Base-by-base conservation (phyloP, 2,888 invertebrate genomes). In the Hydropsyche betteni region DNA sequence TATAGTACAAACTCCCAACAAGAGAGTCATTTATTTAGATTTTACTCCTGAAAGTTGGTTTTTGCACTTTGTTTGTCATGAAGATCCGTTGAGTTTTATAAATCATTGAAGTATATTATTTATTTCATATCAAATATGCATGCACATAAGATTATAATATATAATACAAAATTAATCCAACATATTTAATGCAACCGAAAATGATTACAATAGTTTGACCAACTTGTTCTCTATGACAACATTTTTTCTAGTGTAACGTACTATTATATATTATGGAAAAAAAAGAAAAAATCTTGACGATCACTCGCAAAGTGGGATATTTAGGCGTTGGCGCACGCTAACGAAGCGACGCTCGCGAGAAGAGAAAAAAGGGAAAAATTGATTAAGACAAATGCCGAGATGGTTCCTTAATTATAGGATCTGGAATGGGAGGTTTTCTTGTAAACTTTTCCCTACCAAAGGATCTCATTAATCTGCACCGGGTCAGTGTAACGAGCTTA, bases 331-430 rank as follows among this genome's bases (percentile, higher is more conserved):
- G 44, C 44, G 44, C 44, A 4, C 44, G 44, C 44, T 44, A 44
- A 44, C 44, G 44, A 44, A 44, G 44, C 44, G 10, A 44, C 44
- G 7, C 7, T 44, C 44, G 44, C 44, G 6, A 44, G 44, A 6
- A 1, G 24, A 24, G 24, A 24, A 24, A 24, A 44, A 10, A 12
- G 12, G 52, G 70, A 70, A 69, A 69, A 70, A 70, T 70, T 70
- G 70, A 70, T 70, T 70, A 53, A 70, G 70, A 70, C 70, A 53
- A 70, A 70, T 70, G 70, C 52, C n/a, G 24, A 53, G 70, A 53
- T 36, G 52, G 70, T 70, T 70, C 70, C 36, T 70, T 70, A 70
- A 70, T 70, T 70, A 70, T 70, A 34, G 34, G 52, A 44, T 44
- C 34, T 52, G 16, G 70, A 24, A 70, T 12, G 52, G 64, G 34